Evolutionary conservation across 2,888 invertebrate genomes (phyloP), one percentile per base, ranked within the genome.

Genomic region (Heliconius aoede): DNA sequence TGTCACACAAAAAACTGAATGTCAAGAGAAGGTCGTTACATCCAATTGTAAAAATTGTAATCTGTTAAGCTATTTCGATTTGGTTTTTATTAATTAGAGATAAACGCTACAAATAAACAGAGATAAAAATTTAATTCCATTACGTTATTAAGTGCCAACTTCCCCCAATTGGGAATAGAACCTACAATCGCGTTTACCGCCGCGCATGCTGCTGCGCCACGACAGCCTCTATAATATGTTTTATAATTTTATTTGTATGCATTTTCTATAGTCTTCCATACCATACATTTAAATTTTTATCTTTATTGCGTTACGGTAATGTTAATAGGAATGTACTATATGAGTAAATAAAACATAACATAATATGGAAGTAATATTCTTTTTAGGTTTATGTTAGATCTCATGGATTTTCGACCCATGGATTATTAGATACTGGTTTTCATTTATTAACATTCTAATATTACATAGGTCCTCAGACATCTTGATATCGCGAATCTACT

Each of bases 301-400:
- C 28, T 68, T 69, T 69, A 69, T 69, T n/a, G 51, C 18, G 46
- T n/a, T 28, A 21, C 24, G 18, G 21, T 69, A 21, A 30, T 30
- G 7, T 24, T n/a, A 69, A 69, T 51, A 51, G 8, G 30, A 69
- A 30, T 55, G n/a, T 55, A 30, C 21, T 28, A 51, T 69, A 69
- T 30, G 30, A 51, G 13, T n/a, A n/a, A 55, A 30, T 68, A 68
- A 51, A 51, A 51, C 13, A n/a, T 69, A 30, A n/a, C n/a, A 46
- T 24, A 68, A 32, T 64, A 64, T 64, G 46, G 18, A 13, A 68
- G 68, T 51, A 28, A 68, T 51, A 55, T 51, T 30, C 4, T 69
- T n/a, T 69, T 32, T 24, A 2, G 21, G 64, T 36, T 32, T 32
- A 36, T 32, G 36, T 64, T 24, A 5, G n/a, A 64, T n/a, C 36